Percentiles rank a stretch among this genome's conserved stretches.
These are phyloP conservation scores for Lobophora halterata DNA, from an alignment of 2,888 invertebrate species.

Conservation along the genomic window DNA sequence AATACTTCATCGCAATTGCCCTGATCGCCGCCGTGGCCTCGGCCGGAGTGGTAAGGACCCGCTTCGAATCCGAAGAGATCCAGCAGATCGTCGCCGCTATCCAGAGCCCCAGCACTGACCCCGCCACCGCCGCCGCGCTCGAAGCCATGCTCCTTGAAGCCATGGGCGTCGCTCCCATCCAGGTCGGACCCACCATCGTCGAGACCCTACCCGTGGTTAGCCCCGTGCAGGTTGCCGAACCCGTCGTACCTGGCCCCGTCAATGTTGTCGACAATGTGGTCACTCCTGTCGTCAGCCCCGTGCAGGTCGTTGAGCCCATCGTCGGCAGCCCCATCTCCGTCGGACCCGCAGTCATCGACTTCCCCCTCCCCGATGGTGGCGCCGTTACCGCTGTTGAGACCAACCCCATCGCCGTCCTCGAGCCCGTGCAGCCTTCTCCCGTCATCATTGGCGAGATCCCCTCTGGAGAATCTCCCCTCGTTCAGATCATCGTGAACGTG, in stretches of 20 bases:
- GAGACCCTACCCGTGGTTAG: slow-evolving; percentile 31
- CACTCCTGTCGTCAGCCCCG: too few relatives aligned
- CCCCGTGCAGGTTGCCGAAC: too few relatives aligned
- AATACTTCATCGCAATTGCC: slow-evolving; percentile 53
- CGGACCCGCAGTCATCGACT: slow-evolving; percentile 22
- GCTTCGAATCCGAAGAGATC: slow-evolving; percentile 29
- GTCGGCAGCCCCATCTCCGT: too few relatives aligned
- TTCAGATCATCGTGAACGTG: slow-evolving; percentile 32
- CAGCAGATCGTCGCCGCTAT: slow-evolving; percentile 51
- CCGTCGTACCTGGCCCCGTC: too few relatives aligned
- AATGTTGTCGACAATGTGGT: too few relatives aligned
- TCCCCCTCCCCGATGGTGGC: slow-evolving; percentile 24
- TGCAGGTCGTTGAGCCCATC: too few relatives aligned
- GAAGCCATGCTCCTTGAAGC: slow-evolving; percentile 39
- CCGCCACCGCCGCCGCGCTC: slow-evolving; percentile 47
- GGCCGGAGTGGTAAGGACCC: slow-evolving; percentile 40
- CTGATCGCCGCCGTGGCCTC: slow-evolving; percentile 48
- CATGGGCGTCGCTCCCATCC: slow-evolving; percentile 13
- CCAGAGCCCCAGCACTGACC: slow-evolving; percentile 54
- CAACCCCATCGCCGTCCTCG: too few relatives aligned
- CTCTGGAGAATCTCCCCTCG: slow-evolving; percentile 22
- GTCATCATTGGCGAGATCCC: slow-evolving; percentile 17
- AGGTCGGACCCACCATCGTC: slow-evolving; percentile 28
- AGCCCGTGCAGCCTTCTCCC: too few relatives aligned
- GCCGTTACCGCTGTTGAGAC: slow-evolving; percentile 20